These are phyloP conservation scores for Marronus borbonicus DNA, from an alignment of 2,888 invertebrate species.

Conservation along the genomic window DNA sequence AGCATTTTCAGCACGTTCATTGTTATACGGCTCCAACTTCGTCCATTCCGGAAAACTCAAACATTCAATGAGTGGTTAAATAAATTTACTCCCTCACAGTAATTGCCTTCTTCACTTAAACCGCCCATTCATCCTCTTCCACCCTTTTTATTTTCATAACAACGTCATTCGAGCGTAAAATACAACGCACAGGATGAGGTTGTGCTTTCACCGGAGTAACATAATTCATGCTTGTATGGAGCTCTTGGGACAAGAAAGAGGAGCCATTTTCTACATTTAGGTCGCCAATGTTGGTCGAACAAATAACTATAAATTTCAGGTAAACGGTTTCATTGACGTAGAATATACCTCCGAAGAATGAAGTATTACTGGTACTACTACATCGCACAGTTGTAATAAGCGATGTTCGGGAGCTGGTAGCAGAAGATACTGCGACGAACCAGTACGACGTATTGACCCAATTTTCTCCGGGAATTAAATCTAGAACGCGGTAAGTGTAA, in stretches of 20 bases:
- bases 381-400: background rate
- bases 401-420: background rate
- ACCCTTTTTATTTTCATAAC: conserved; percentile 20
- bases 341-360: background rate
- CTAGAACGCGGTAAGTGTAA: conserved; percentile 22
- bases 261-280: background rate
- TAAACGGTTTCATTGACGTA: conserved; percentile 26
- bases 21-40: conserved; percentile 20
- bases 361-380: background rate
- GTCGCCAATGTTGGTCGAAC: background rate
- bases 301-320: conserved; percentile 19
- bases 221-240: background rate
- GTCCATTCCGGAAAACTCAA: conserved; percentile 8
- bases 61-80: conserved; percentile 20
- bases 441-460: conserved; percentile 18
- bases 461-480: conserved; percentile 32
- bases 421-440: background rate
- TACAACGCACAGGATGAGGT: background rate
- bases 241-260: background rate
- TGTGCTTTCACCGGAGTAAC: no score
- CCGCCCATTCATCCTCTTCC: background rate
- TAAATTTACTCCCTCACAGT: conserved; percentile 15
- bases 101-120: background rate
- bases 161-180: background rate
- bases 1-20: background rate